Evolutionary conservation across 2,888 invertebrate genomes (phyloP).

Genomic region (Selenia dentaria): DNA sequence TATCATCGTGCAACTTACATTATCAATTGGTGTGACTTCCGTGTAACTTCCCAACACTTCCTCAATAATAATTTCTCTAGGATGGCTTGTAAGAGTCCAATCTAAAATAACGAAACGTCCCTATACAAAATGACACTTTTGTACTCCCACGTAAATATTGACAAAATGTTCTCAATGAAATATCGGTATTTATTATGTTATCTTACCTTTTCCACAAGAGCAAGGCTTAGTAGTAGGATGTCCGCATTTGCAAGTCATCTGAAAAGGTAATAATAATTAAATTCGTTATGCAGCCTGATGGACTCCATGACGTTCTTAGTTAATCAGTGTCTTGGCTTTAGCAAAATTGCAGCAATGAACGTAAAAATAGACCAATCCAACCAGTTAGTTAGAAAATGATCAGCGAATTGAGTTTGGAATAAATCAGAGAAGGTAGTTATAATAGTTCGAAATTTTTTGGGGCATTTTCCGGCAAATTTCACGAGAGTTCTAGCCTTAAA

Average conservation of each 20-base stretch:
- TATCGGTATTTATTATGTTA: slow-evolving; percentile 2
- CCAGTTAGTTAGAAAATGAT: too few species aligned
- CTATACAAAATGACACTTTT: slow-evolving; percentile 25
- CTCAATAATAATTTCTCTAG: slow-evolving; percentile 59
- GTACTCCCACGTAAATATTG: slow-evolving; percentile 59
- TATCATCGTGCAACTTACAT: slow-evolving; percentile 61
- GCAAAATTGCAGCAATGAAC: too few species aligned
- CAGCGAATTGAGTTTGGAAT: too few species aligned
- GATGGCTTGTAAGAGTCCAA: slow-evolving; percentile 49
- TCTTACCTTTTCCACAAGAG: slow-evolving; percentile 51
- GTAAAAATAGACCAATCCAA: too few species aligned
- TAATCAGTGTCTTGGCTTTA: too few species aligned
- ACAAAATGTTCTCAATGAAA: slow-evolving; percentile 14
- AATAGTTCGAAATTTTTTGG: too few species aligned
- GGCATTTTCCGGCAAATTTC: too few species aligned
- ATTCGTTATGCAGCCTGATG: too few species aligned
- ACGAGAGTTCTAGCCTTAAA: too few species aligned
- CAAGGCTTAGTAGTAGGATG: slow-evolving; percentile 35
- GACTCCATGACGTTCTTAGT: too few species aligned
- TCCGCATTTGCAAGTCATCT: slow-evolving; percentile 46
- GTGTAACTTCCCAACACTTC: slow-evolving; percentile 64
- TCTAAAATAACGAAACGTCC: slow-evolving; percentile 53
- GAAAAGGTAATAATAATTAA: too few species aligned
- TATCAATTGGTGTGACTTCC: slow-evolving; percentile 53
- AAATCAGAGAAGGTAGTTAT: too few species aligned